Conservation (phyloP, 2,113 vertebrate species). For the Zosterops hypoxanthus region DNA sequence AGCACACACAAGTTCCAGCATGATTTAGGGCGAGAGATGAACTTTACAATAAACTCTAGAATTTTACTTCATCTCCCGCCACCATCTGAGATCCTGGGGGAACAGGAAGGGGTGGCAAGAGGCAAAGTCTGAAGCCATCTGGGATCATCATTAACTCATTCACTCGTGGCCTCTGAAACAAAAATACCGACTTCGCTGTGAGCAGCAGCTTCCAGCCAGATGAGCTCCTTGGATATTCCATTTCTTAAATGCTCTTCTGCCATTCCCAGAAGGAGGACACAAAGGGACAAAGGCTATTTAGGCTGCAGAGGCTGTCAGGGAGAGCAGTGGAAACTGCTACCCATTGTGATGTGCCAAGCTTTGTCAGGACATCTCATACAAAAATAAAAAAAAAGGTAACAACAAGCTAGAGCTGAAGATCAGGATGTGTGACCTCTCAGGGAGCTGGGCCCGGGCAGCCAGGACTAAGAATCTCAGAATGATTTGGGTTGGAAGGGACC, state of each 20-base stretch:
- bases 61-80: constrained; percentile 66
- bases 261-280: background rate
- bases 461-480: background rate
- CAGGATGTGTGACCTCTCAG: background rate
- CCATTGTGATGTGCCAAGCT: background rate
- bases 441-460: background rate
- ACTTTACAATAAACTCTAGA: constrained; percentile 62
- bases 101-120: constrained; percentile 49
- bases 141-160: constrained; percentile 64
- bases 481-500: background rate
- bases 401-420: background rate
- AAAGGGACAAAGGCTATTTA: background rate
- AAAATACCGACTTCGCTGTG: background rate
- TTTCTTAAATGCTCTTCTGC: background rate
- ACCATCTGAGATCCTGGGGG: constrained; percentile 60
- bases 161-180: constrained; percentile 18
- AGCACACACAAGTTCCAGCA: constrained; percentile 65
- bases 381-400: background rate
- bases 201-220: constrained; percentile 48
- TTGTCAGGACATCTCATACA: background rate
- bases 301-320: background rate
- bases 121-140: constrained; percentile 46
- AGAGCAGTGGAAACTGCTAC: background rate
- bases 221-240: background rate
- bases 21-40: constrained; percentile 38